These are phyloP conservation scores for Coptodon bakossiorum DNA, from an alignment of 2,113 vertebrate species.

Conservation along the genomic window DNA sequence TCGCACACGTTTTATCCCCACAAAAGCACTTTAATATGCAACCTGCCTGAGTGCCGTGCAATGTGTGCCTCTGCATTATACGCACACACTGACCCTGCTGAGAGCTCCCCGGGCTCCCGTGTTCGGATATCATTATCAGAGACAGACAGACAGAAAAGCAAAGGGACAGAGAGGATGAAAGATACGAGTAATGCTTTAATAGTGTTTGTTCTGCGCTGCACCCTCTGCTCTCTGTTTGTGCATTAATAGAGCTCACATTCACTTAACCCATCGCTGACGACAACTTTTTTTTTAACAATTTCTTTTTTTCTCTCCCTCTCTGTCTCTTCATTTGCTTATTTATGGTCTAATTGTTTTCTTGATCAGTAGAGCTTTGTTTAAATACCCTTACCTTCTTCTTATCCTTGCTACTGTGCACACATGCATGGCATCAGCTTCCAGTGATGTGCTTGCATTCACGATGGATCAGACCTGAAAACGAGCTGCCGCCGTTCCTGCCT, in stretches of 20 bases:
- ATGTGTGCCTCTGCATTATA: constrained; percentile 10
- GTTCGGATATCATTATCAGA: constrained; percentile 23
- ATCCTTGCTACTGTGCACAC: not conserved
- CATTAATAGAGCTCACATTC: not conserved
- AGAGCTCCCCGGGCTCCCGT: not conserved
- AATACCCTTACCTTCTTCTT: not conserved
- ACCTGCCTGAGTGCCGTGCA: not conserved
- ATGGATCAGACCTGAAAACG: constrained; percentile 30
- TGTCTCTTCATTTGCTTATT: not conserved
- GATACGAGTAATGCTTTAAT: constrained; percentile 24
- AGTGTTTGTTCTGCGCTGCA: constrained; percentile 10
- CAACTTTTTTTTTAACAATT: not conserved
- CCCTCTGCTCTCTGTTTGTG: not conserved
- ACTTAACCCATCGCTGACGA: not conserved
- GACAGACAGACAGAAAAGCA: constrained; percentile 27
- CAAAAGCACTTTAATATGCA: not conserved
- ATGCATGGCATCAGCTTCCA: not conserved
- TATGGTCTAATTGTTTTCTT: not conserved
- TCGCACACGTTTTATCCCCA: not conserved
- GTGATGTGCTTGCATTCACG: not conserved
- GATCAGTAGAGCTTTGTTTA: not conserved
- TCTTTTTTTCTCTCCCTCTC: not conserved
- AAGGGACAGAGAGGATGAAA: constrained; percentile 19
- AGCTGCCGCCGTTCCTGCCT: not conserved
- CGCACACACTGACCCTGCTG: constrained; percentile 19